Percentiles rank a stretch among this genome's conserved stretches.
These are phyloP conservation scores for Strix aluco DNA, from an alignment of 2,113 vertebrate species.

Conservation along the genomic window DNA sequence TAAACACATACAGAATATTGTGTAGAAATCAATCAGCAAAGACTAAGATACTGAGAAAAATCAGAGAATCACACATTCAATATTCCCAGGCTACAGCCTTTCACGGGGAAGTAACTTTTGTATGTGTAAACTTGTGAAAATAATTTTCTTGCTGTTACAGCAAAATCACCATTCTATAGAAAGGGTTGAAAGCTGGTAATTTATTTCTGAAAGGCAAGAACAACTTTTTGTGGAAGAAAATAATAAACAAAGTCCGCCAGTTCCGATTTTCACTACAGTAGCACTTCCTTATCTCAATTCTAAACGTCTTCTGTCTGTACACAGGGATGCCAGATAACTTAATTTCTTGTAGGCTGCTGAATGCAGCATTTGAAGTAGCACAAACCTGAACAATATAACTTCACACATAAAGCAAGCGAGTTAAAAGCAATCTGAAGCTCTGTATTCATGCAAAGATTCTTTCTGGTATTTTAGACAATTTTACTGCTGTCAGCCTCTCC, in stretches of 20 bases:
- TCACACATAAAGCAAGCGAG: neutral
- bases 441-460: neutral
- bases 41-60: neutral
- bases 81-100: neutral
- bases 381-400: neutral
- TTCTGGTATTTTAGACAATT: neutral
- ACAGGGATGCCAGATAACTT: neutral
- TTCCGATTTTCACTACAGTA: neutral
- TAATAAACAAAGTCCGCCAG: neutral
- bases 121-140: neutral
- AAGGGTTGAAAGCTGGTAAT: neutral
- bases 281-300: neutral
- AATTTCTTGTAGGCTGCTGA: neutral
- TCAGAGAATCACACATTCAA: neutral
- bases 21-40: neutral
- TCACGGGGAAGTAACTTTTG: neutral
- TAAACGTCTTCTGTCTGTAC: neutral
- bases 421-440: neutral
- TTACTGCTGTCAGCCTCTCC: neutral
- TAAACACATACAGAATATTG: conserved; percentile 11
- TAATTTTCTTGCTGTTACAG: neutral
- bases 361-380: neutral
- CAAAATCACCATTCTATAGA: neutral
- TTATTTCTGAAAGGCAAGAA: neutral
- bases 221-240: neutral